Conservation (phyloP, 2,113 vertebrate species). For the Syrrhaptes paradoxus region DNA sequence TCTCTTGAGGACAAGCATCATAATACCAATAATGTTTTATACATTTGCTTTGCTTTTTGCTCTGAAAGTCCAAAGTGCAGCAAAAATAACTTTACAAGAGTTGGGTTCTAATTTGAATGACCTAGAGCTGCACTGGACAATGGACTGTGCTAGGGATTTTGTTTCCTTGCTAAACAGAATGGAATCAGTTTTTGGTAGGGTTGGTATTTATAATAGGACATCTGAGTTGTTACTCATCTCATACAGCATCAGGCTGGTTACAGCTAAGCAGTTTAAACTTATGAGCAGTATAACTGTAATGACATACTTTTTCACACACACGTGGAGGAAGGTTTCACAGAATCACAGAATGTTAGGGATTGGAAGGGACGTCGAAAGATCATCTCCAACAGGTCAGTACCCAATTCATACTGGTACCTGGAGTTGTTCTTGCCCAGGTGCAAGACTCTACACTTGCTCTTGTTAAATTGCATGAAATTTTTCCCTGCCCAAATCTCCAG, state of each 20-base stretch:
- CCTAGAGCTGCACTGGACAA: background rate
- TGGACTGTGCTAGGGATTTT: background rate
- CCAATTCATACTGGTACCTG: too few species aligned
- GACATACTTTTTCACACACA: background rate
- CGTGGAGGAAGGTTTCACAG: background rate
- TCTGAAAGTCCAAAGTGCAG: background rate
- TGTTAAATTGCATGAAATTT: too few species aligned
- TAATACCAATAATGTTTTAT: background rate
- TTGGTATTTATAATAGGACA: background rate
- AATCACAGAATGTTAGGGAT: too few species aligned
- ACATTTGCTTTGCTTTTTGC: background rate
- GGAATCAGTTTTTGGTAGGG: background rate
- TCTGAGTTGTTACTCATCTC: background rate
- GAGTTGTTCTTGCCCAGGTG: too few species aligned
- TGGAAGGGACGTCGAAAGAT: too few species aligned
- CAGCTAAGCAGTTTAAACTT: background rate
- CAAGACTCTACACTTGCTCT: too few species aligned
- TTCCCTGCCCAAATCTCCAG: too few species aligned
- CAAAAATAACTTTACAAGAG: background rate
- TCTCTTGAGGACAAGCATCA: background rate
- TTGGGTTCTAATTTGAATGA: background rate
- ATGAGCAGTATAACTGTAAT: background rate
- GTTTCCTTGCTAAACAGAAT: background rate
- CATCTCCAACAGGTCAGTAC: too few species aligned
- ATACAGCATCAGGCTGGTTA: background rate